Evolutionary conservation across 1,140 invertebrate species (phyloP).

Genomic region (Rhopalosiphum padi): DNA sequence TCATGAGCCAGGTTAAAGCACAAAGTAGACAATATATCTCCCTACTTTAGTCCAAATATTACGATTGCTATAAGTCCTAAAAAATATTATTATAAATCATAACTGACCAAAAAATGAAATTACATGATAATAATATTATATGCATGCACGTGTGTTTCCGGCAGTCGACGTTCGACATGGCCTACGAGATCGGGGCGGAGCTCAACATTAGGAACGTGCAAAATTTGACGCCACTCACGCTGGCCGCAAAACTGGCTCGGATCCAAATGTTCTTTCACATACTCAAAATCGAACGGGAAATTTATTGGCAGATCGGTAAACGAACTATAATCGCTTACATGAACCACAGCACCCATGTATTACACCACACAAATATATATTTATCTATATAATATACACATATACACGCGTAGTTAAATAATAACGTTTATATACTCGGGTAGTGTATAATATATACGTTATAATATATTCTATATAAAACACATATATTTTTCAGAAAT

Average conservation of each 20-base stretch:
- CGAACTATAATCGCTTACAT: slow-evolving; percentile 4
- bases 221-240: slow-evolving; percentile 89
- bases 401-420: not conserved
- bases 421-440: not conserved
- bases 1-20: too few species aligned
- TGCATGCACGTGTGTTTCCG: not conserved
- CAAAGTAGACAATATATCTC: not conserved
- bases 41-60: too few species aligned
- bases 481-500: not conserved
- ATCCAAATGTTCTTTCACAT: slow-evolving; percentile 97
- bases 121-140: not conserved
- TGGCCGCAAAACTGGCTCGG: slow-evolving; percentile 91
- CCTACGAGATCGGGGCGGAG: slow-evolving; percentile 88
- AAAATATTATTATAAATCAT: too few species aligned
- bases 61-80: too few species aligned
- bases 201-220: slow-evolving; percentile 85
- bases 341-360: not conserved
- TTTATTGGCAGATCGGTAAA: slow-evolving; percentile 92
- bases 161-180: slow-evolving; percentile 92
- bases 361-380: not conserved
- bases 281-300: slow-evolving; percentile 90
- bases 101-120: too few species aligned
- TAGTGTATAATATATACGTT: not conserved
- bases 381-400: not conserved
- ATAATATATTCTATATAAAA: not conserved